Percentiles rank a stretch among this genome's conserved stretches.
Conservation (phyloP, 2,888 invertebrate genomes). For the Parnassius apollo region DNA sequence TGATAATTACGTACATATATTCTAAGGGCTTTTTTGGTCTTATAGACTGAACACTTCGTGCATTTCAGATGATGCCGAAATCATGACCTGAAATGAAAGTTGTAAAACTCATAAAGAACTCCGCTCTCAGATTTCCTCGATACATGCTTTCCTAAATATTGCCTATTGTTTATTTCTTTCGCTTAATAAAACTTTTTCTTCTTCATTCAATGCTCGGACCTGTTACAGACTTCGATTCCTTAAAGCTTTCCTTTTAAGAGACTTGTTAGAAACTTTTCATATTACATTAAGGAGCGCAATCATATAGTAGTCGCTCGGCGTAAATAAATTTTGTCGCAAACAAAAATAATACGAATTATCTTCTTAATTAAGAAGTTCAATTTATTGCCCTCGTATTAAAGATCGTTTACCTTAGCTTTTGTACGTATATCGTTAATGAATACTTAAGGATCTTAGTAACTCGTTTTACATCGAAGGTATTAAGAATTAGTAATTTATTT, state of each 20-base stretch:
- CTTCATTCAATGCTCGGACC: neutral
- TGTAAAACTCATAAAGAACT: too few species aligned
- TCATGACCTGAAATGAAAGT: too few species aligned
- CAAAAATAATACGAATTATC: constrained; percentile 15
- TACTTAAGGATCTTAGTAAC: neutral
- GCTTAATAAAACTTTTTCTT: too few species aligned
- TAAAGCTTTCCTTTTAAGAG: constrained; percentile 2
- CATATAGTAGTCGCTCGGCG: constrained; percentile 2
- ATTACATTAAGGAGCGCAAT: constrained; percentile 7
- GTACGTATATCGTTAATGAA: neutral
- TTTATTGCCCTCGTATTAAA: constrained; percentile 6
- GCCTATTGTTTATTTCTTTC: too few species aligned
- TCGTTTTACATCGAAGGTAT: neutral
- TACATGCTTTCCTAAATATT: too few species aligned
- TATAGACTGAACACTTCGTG: too few species aligned
- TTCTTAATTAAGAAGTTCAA: constrained; percentile 17
- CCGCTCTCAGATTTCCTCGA: too few species aligned
- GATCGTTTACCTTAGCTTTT: constrained; percentile 4
- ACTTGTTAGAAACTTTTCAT: constrained; percentile 14
- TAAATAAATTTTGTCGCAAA: constrained; percentile 14
- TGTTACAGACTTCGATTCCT: neutral
- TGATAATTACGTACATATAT: too few species aligned
- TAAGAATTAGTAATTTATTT: neutral
- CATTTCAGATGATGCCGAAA: too few species aligned
- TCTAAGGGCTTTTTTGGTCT: too few species aligned